Evolutionary conservation across 2,888 invertebrate genomes (phyloP).

Genomic region (Mythimna lalbum): DNA sequence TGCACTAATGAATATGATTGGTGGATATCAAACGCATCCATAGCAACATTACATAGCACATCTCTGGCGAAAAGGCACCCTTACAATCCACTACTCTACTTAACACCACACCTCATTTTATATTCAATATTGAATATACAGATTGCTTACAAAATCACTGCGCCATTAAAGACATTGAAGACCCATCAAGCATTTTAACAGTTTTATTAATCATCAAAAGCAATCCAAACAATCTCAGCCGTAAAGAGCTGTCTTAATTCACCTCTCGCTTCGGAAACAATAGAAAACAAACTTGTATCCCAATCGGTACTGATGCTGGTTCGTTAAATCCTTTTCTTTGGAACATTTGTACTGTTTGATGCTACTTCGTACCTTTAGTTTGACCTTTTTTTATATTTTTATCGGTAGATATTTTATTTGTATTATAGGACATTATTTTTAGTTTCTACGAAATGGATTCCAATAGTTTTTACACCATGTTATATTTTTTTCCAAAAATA

Average conservation of each 20-base stretch:
- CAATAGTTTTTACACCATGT: not conserved
- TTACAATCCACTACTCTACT: too few species aligned
- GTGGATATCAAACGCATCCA: too few species aligned
- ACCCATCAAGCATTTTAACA: slow-evolving; percentile 1
- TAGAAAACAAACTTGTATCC: slow-evolving; percentile 59
- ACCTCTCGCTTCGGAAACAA: slow-evolving; percentile 34
- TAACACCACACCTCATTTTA: too few species aligned
- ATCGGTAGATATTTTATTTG: not conserved
- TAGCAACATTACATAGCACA: too few species aligned
- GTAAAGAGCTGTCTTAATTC: slow-evolving; percentile 47
- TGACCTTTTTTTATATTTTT: slow-evolving; percentile 25
- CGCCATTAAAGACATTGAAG: not conserved
- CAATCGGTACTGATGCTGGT: slow-evolving; percentile 68
- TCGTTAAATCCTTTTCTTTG: slow-evolving; percentile 73
- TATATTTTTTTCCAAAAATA: too few species aligned
- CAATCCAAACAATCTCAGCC: slow-evolving; percentile 25
- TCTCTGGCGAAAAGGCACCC: too few species aligned
- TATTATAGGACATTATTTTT: too few species aligned
- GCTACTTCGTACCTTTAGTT: slow-evolving; percentile 52
- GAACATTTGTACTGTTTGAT: slow-evolving; percentile 55
- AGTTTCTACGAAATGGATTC: too few species aligned
- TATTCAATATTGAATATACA: too few species aligned
- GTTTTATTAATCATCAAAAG: slow-evolving; percentile 19
- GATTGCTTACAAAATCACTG: not conserved
- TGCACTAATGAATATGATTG: too few species aligned